Evolutionary conservation across 1,140 invertebrate genomes (phyloP).

Genomic region (Heliconius hewitsoni): DNA sequence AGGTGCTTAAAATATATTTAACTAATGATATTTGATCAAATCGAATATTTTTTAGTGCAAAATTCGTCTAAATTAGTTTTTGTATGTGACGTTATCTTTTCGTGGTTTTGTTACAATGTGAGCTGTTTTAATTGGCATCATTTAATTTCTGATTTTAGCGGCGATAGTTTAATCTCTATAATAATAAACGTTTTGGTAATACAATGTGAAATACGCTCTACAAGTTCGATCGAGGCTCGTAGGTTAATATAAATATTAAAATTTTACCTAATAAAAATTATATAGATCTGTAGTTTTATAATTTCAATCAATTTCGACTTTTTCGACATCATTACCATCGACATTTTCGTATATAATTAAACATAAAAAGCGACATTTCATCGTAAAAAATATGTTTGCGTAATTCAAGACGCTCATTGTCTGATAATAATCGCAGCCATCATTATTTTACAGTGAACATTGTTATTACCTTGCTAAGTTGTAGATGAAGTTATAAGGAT

Average conservation of each 20-base stretch:
- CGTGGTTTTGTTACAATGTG: not conserved
- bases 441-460: not conserved
- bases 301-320: no score
- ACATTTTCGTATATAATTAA: no score
- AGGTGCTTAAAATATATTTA: constrained; percentile 1
- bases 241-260: no score
- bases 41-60: not conserved
- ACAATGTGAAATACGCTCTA: not conserved
- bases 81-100: not conserved
- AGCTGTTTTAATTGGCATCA: constrained; percentile 3
- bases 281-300: not conserved
- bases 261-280: no score
- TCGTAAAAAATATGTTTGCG: not conserved
- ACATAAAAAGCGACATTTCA: not conserved
- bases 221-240: no score
- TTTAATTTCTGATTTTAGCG: not conserved
- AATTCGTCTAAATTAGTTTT: not conserved
- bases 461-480: not conserved
- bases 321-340: no score
- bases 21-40: not conserved
- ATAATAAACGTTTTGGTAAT: no score
- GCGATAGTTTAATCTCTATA: not conserved
- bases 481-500: not conserved
- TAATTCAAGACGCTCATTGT: not conserved
- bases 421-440: not conserved